Evolutionary conservation across 2,888 invertebrate genomes (phyloP).

Genomic region (Hypena proboscidalis): DNA sequence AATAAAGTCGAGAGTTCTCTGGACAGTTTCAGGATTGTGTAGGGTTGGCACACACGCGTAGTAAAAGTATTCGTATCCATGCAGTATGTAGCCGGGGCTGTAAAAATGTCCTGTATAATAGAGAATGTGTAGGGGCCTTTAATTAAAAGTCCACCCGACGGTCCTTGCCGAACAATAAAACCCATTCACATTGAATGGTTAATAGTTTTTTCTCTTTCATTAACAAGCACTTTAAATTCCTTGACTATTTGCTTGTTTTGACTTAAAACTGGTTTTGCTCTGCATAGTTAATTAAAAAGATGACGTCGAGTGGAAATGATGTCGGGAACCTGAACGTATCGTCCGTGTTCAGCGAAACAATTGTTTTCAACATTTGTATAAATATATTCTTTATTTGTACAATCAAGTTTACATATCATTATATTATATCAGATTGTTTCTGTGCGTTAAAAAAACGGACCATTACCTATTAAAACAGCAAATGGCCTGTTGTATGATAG

Average conservation of each 20-base stretch:
- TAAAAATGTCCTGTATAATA: conserved; percentile 76
- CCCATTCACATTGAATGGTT: conserved; percentile 66
- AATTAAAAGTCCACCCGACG: conserved; percentile 79
- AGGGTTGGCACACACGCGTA: conserved; percentile 4
- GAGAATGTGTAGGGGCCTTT: conserved; percentile 73
- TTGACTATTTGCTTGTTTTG: conserved; percentile 32
- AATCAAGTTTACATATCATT: too few species aligned
- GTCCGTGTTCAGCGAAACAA: too few species aligned
- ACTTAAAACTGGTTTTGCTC: conserved; percentile 8
- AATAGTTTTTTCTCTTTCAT: conserved; percentile 60
- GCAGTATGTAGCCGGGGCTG: conserved; percentile 56
- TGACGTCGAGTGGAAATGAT: background rate
- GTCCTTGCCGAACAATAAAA: conserved; percentile 72
- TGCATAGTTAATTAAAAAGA: conserved; percentile 4
- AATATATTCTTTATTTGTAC: too few species aligned
- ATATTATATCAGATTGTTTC: too few species aligned
- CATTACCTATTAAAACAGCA: too few species aligned
- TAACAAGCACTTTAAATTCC: conserved; percentile 47
- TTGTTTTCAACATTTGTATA: too few species aligned
- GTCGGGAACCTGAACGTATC: too few species aligned
- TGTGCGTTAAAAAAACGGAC: too few species aligned
- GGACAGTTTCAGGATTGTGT: conserved; percentile 3
- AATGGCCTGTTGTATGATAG: too few species aligned
- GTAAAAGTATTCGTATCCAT: conserved; percentile 28
- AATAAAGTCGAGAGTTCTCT: conserved; percentile 16